Base-by-base conservation (phyloP, 2,888 invertebrate species). In the Congeria kusceri region DNA sequence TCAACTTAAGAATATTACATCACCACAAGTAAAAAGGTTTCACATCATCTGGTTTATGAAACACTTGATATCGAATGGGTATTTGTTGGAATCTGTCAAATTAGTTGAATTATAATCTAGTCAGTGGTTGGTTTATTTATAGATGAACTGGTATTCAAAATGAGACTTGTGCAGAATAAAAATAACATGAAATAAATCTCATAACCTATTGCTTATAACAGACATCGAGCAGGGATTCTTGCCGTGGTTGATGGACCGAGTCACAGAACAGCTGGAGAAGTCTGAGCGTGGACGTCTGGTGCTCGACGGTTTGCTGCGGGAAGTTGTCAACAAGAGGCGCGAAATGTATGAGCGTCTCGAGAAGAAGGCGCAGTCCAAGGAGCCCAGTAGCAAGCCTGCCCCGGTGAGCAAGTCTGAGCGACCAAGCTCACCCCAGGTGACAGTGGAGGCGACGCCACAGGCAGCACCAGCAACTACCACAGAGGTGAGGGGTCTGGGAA, bases 161-260 rank as follows among this genome's bases (percentile, higher is more conserved):
- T n/a, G n/a, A n/a, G n/a, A n/a, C n/a, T n/a, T n/a, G 15, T 39
- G 32, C 39, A 39, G 9, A 9, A 39, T 39, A 11, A 39, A 1
- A 39, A 39, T 39, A 15, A 3, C 39, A 39, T 9, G 13, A 15
- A 20, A 3, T 64, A 0, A 1, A 28, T 23, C 44, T 59, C 64
- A 39, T 39, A 39, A 39, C 3, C 1, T 15, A 39, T 39, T 11
- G 3, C 29, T 75, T 27, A 53, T 65, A 86, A 7, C 87, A 94
- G 94, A 94, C 85, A 92, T 94, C 96, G 97, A 94, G 81, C 92
- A 92, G 87, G 95, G 96, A 69, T 97, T 97, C 94, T 95, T 97
- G 95, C 97, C 97, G 65, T 98, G 97, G 98, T 94, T 98, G 85
- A 96, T 96, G 94, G 95, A 95, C 67, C 96, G 97, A 93, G 97